Conservation (phyloP, 1,140 invertebrate species). For the Orchestia grillus region DNA sequence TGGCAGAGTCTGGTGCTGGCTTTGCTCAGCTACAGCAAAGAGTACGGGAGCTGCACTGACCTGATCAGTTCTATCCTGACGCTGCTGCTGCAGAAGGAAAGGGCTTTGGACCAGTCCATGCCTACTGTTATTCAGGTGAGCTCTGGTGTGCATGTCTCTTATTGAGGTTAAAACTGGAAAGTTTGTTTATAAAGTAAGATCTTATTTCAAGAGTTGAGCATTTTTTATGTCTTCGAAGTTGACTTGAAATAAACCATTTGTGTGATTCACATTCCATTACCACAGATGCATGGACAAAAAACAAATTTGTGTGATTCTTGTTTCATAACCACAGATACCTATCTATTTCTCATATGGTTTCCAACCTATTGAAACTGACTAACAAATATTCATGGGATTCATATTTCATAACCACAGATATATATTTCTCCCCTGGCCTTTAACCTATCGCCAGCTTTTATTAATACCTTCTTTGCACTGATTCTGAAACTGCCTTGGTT, state of each 20-base stretch:
- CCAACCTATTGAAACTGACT: background rate
- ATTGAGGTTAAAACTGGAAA: background rate
- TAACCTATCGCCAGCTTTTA: background rate
- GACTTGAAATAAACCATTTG: background rate
- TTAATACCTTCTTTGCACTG: background rate
- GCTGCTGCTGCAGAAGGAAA: background rate
- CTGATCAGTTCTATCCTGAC: background rate
- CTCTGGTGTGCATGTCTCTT: background rate
- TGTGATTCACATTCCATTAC: background rate
- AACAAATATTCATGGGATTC: background rate
- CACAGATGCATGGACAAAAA: no score
- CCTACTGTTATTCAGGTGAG: background rate
- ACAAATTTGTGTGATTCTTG: background rate
- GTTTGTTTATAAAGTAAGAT: background rate
- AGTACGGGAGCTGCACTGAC: background rate
- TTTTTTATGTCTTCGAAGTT: background rate
- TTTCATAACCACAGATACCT: background rate
- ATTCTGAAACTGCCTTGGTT: background rate
- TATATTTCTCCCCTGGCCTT: no score
- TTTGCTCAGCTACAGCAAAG: background rate
- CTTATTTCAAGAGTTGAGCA: background rate
- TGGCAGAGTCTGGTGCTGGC: slow-evolving; percentile 9
- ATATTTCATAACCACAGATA: background rate
- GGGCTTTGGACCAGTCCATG: background rate
- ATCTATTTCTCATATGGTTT: no score